These are phyloP conservation scores for Quiscalus mexicanus DNA, from an alignment of 2,113 vertebrate species.

Conservation along the genomic window DNA sequence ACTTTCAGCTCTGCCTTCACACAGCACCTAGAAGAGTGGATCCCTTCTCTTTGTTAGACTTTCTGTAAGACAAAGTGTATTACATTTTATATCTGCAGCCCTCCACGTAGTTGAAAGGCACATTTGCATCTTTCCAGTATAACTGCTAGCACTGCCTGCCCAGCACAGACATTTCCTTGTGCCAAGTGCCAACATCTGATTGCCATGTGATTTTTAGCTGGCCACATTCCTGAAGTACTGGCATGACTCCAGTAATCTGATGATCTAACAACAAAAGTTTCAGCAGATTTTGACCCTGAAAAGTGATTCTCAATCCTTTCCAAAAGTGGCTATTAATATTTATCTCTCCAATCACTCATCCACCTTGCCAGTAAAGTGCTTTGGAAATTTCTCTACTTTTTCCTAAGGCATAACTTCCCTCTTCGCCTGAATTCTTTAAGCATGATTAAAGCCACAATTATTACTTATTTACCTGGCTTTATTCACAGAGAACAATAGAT, in stretches of 20 bases:
- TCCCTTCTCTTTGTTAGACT: background rate
- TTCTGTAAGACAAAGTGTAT: background rate
- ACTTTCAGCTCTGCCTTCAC: background rate
- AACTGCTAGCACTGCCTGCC: background rate
- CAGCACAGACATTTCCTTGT: background rate
- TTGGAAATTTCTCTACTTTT: background rate
- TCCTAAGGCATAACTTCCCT: background rate
- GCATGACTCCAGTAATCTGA: background rate
- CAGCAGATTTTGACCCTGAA: background rate
- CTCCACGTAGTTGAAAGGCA: background rate
- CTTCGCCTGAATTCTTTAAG: background rate
- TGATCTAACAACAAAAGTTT: background rate
- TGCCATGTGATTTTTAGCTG: background rate
- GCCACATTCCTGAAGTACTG: background rate
- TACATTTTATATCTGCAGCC: background rate
- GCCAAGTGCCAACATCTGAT: background rate
- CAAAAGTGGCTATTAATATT: background rate
- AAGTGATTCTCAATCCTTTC: background rate
- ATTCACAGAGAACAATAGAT: constrained; percentile 2
- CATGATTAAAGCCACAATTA: background rate
- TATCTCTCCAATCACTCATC: background rate
- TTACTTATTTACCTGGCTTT: constrained; percentile 38
- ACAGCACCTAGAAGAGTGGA: background rate
- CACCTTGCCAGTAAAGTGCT: background rate
- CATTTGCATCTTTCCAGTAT: background rate